phyloP scores from a whole-genome alignment of 2,888 invertebrate genomes.

The Lacanobia wlatinum region DNA sequence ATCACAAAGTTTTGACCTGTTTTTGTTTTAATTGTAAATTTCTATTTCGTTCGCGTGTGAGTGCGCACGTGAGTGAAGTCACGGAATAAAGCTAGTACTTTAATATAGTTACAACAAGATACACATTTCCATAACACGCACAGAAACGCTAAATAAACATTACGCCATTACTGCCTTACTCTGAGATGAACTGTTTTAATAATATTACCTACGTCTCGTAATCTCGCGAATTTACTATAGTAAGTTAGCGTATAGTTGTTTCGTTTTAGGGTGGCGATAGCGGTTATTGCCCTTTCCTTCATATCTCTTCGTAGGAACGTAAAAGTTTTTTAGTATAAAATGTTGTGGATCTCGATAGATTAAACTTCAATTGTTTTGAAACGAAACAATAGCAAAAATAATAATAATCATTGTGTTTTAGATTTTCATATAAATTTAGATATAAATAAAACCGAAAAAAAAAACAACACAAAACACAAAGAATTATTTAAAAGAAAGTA shows the following conservation, averaged over 20 bases:
- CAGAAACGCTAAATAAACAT: slow-evolving; percentile 21
- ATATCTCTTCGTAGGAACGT: background rate
- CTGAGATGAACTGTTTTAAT: slow-evolving; percentile 63
- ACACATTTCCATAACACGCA: slow-evolving; percentile 4
- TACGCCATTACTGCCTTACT: slow-evolving; percentile 6
- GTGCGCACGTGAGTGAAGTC: background rate
- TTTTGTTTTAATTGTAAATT: too few species aligned
- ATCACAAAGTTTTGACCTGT: too few species aligned
- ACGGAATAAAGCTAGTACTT: background rate
- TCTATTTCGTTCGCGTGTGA: too few species aligned
- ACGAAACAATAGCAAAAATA: too few species aligned
- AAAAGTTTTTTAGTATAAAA: background rate
- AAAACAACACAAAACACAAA: too few species aligned
- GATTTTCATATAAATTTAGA: too few species aligned
- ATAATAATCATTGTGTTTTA: too few species aligned
- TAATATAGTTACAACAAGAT: background rate
- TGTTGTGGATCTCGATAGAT: background rate
- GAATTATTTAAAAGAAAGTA: too few species aligned
- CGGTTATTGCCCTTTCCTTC: background rate
- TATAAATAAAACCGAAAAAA: too few species aligned
- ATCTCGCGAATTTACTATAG: slow-evolving; percentile 60
- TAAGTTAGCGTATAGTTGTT: slow-evolving; percentile 21
- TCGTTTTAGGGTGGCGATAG: background rate
- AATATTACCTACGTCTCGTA: slow-evolving; percentile 48
- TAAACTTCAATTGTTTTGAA: too few species aligned